Conservation (phyloP, 1,140 invertebrate species). For the Yoshiicerus persimilis region DNA sequence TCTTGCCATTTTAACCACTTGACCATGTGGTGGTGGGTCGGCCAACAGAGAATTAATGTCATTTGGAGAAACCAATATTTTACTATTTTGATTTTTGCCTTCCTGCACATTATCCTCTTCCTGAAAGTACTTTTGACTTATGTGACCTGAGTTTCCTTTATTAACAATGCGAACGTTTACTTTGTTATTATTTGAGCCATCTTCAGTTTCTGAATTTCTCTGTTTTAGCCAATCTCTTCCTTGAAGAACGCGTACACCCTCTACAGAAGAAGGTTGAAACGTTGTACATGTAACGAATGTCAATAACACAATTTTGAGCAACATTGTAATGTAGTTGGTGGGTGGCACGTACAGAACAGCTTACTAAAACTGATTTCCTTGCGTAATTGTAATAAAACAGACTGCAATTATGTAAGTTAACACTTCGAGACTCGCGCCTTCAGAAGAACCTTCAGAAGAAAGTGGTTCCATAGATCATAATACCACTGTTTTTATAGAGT, state of each 20-base stretch:
- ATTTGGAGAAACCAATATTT: not conserved
- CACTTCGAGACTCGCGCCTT: too few relatives aligned
- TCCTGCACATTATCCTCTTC: not conserved
- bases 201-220: not conserved
- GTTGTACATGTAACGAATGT: not conserved
- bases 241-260: not conserved
- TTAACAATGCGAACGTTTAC: not conserved
- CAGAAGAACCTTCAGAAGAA: too few relatives aligned
- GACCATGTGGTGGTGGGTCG: conserved; percentile 53
- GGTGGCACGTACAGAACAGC: too few relatives aligned
- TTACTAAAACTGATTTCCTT: too few relatives aligned
- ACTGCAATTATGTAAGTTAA: too few relatives aligned
- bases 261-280: not conserved
- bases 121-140: too few relatives aligned
- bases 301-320: not conserved
- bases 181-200: not conserved
- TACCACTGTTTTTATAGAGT: too few relatives aligned
- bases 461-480: too few relatives aligned
- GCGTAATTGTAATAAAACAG: too few relatives aligned
- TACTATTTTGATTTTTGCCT: not conserved
- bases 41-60: conserved; percentile 18
- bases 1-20: conserved; percentile 58
- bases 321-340: not conserved
- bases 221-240: not conserved
- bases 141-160: not conserved